Base-by-base conservation (phyloP, 2,797 vertebrate species). In the Propithecus deckenii region DNA sequence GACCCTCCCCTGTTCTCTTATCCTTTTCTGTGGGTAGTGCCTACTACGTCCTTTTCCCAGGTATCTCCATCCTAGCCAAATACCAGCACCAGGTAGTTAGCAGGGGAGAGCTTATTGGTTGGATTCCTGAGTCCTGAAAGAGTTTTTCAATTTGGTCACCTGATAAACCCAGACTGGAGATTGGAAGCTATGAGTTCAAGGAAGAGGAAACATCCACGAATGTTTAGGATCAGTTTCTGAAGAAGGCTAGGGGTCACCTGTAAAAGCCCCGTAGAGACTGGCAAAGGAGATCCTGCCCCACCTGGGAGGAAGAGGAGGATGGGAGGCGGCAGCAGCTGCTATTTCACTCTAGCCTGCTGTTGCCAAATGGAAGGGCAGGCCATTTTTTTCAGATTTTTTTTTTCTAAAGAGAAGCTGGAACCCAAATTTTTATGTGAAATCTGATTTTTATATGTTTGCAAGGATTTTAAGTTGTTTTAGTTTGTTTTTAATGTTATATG, bases 391-490 rank as follows among this genome's bases (percentile, higher is more conserved):
- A 25, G 35, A 32, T 38, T 32, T 43, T 84, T 43, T 43, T 84
- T 83, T 84, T 94, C 61, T 30, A 52, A 55, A 10, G 30, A 80
- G 30, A n/a, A 84, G 17, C 35, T 79, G 48, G 57, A 48, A 32
- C 38, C 32, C 76, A 81, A 18, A 22, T 69, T 95, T 59, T 65
- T 85, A 20, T 18, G 41, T 76, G 61, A 86, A 86, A 86, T 96
- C 38, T 43, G 57, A 88, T 86, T 57, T 25, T 79, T 89, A 2
- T 14, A 46, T 67, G 38, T 83, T 86, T 80, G 23, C n/a, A 88
- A 65, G 25, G 46, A 43, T 61, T 93, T 79, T 65, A 92, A 69
- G 59, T 91, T 83, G 35, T 67, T 92, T 97, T 88, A n/a, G 18
- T 94, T 83, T 91, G 12, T 75, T 88, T 85, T 59, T 87, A 55